phyloP scores from a whole-genome alignment of 2,888 invertebrate genomes.

The Polymixis flavicincta region DNA sequence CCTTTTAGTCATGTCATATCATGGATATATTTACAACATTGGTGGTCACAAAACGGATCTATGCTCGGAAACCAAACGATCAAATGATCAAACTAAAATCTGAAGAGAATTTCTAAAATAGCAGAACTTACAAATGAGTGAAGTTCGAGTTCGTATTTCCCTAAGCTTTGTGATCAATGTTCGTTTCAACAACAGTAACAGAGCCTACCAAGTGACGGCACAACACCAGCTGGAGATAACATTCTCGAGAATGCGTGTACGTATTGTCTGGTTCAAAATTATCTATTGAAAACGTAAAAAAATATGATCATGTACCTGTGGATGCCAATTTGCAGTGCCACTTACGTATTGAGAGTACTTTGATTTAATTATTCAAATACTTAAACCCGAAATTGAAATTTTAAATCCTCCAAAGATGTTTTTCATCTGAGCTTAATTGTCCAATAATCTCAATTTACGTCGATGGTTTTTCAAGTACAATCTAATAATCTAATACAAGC shows the following conservation, averaged over 20 bases:
- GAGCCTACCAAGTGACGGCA: no score
- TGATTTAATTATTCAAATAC: not conserved
- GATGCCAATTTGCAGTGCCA: not conserved
- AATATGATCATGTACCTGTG: not conserved
- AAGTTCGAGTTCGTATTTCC: not conserved
- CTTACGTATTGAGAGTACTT: not conserved
- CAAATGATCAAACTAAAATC: constrained; percentile 30
- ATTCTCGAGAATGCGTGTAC: not conserved
- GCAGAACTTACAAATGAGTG: not conserved
- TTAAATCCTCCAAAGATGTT: not conserved
- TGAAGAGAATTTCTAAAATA: not conserved
- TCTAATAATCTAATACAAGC: not conserved
- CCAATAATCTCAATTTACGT: not conserved
- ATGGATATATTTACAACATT: no score
- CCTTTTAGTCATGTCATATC: no score
- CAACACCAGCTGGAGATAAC: not conserved
- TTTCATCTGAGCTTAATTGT: not conserved
- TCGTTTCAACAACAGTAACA: not conserved
- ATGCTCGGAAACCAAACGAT: constrained; percentile 1
- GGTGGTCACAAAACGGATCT: constrained; percentile 6
- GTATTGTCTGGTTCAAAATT: not conserved
- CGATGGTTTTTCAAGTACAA: not conserved
- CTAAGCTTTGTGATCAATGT: constrained; percentile 3
- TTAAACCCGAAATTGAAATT: not conserved
- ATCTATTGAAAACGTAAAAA: not conserved